These are phyloP conservation scores for Catocala fraxini DNA, from an alignment of 2,888 invertebrate genomes.

Conservation along the genomic window DNA sequence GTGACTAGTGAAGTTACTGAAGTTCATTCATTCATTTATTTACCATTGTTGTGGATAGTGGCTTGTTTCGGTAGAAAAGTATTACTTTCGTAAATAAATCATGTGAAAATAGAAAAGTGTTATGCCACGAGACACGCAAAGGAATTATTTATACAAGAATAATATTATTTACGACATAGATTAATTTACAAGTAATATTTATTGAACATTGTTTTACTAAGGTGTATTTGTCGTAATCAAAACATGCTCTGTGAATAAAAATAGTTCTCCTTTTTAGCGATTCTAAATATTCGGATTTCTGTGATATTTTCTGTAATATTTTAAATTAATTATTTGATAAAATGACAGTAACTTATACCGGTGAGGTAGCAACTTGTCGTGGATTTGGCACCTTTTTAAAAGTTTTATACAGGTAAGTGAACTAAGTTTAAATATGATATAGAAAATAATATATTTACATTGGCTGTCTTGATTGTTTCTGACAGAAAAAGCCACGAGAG, in stretches of 20 bases:
- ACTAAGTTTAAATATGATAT: not conserved
- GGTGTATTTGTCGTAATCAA: conserved; percentile 13
- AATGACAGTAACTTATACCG: conserved; percentile 96
- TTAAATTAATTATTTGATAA: conserved; percentile 46
- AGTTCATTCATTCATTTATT: conserved; percentile 12
- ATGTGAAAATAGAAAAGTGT: conserved; percentile 15
- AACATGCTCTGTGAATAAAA: conserved; percentile 17
- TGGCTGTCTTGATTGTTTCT: too few relatives aligned
- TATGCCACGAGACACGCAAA: conserved; percentile 3
- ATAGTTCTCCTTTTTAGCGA: conserved; percentile 12
- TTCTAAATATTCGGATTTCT: conserved; percentile 20
- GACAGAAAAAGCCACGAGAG: too few relatives aligned
- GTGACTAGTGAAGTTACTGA: not conserved
- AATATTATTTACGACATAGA: not conserved
- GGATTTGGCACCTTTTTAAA: conserved; percentile 96
- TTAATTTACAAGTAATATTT: not conserved
- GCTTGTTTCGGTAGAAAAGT: not conserved
- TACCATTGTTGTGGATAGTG: conserved; percentile 21
- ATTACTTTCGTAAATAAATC: conserved; percentile 23
- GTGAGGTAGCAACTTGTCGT: conserved; percentile 94
- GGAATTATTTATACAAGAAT: not conserved
- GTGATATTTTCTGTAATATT: conserved; percentile 37
- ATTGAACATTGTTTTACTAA: conserved; percentile 7
- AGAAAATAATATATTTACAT: too few relatives aligned
- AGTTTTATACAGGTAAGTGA: conserved; percentile 91